These are phyloP conservation scores for Rhizomys pruinosus DNA, from an alignment of 2,113 vertebrate genomes.

Conservation along the genomic window DNA sequence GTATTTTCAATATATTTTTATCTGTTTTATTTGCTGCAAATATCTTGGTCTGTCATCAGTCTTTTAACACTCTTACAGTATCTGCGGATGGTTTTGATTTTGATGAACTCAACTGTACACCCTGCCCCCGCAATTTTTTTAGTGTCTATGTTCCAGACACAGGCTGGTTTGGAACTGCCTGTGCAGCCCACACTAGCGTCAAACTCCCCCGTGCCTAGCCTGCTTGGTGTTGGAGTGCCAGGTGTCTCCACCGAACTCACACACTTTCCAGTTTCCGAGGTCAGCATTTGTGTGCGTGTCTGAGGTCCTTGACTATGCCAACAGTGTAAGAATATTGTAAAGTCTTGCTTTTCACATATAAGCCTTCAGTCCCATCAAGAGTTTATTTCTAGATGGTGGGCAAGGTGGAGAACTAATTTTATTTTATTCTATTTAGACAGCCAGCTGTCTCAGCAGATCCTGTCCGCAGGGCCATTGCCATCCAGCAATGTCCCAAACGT, in stretches of 20 bases:
- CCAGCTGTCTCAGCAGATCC: neutral
- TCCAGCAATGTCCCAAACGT: neutral
- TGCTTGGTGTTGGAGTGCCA: neutral
- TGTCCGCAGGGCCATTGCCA: neutral
- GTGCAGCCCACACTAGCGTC: neutral
- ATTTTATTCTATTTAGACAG: neutral
- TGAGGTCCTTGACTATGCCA: neutral
- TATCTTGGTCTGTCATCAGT: neutral
- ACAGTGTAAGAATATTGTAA: neutral
- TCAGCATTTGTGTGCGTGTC: neutral
- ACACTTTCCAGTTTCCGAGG: neutral
- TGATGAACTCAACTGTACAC: neutral
- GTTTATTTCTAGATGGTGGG: neutral
- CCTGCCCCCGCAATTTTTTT: no score
- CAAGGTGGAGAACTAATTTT: neutral
- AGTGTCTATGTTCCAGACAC: neutral
- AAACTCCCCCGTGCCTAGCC: neutral
- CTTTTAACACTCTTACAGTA: neutral
- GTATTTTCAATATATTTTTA: constrained; percentile 5
- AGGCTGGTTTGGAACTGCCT: neutral
- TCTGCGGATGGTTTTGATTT: constrained; percentile 13
- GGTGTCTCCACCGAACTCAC: neutral
- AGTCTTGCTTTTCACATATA: neutral
- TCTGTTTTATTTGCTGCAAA: constrained; percentile 4
- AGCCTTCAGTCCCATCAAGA: neutral